These are phyloP conservation scores for Scomber colias DNA, from an alignment of 2,113 vertebrate genomes.

Conservation along the genomic window DNA sequence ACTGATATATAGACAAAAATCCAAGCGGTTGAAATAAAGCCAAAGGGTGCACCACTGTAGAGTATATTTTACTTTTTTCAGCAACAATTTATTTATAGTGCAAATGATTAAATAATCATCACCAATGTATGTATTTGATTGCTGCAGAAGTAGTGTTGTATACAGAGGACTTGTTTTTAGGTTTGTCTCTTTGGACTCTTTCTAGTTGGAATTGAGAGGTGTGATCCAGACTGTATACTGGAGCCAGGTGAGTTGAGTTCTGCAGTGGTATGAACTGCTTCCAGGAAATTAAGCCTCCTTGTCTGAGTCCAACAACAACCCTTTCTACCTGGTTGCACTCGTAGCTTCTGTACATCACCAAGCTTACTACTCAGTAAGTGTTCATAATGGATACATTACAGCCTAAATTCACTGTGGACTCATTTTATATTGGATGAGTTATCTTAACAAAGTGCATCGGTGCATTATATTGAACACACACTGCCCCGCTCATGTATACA, in stretches of 20 bases:
- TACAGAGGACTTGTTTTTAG: neutral
- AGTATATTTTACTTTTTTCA: neutral
- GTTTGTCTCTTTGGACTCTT: neutral
- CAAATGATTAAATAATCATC: neutral
- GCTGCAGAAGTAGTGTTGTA: neutral
- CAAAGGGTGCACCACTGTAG: neutral
- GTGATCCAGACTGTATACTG: neutral
- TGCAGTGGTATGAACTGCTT: neutral
- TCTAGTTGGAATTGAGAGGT: neutral
- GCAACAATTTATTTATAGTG: too few relatives aligned
- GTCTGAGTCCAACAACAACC: neutral
- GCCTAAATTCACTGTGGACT: neutral
- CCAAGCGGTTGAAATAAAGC: constrained; percentile 3
- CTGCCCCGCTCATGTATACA: neutral
- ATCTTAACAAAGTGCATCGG: neutral
- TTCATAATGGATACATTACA: neutral
- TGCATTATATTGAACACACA: neutral
- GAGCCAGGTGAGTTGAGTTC: neutral
- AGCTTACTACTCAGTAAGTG: neutral
- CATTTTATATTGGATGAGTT: neutral
- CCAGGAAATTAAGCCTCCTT: constrained; percentile 29
- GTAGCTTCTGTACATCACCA: neutral
- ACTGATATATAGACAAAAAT: constrained; percentile 8
- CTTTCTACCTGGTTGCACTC: constrained; percentile 11
- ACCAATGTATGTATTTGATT: too few relatives aligned